phyloP scores from a whole-genome alignment of 2,797 vertebrate species.

The Peromyscus attwateri region DNA sequence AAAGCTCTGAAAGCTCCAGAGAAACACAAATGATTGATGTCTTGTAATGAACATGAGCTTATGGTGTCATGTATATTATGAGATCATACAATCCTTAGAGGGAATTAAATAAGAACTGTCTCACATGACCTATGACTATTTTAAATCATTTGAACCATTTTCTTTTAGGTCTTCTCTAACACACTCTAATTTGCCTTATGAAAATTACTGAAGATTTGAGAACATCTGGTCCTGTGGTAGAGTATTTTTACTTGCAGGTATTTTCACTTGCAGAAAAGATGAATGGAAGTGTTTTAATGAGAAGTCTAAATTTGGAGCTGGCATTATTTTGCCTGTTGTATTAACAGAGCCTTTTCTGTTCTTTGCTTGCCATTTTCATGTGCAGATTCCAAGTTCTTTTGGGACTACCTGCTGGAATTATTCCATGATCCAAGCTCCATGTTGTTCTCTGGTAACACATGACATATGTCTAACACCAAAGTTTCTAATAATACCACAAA shows the following conservation, averaged over 20 bases:
- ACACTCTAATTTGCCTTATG: neutral
- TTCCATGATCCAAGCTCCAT: neutral
- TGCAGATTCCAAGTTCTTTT: neutral
- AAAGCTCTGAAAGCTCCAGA: neutral
- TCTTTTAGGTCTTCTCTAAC: neutral
- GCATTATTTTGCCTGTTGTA: neutral
- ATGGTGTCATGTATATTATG: neutral
- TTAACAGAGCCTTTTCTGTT: neutral
- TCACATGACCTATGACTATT: neutral
- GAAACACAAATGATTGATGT: neutral
- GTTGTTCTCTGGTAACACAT: neutral
- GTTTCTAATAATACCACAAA: neutral
- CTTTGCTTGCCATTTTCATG: neutral
- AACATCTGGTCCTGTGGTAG: neutral
- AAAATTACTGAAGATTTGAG: neutral
- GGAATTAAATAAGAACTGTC: neutral
- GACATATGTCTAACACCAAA: neutral
- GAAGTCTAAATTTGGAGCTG: conserved; percentile 7
- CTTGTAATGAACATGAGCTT: neutral
- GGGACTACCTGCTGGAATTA: neutral
- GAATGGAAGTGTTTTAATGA: neutral
- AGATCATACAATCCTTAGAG: neutral
- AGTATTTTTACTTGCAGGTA: neutral
- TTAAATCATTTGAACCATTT: neutral
- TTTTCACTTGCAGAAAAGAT: neutral